Evolutionary conservation across 2,113 vertebrate genomes (phyloP).

Genomic region (Actenoides hombroni): DNA sequence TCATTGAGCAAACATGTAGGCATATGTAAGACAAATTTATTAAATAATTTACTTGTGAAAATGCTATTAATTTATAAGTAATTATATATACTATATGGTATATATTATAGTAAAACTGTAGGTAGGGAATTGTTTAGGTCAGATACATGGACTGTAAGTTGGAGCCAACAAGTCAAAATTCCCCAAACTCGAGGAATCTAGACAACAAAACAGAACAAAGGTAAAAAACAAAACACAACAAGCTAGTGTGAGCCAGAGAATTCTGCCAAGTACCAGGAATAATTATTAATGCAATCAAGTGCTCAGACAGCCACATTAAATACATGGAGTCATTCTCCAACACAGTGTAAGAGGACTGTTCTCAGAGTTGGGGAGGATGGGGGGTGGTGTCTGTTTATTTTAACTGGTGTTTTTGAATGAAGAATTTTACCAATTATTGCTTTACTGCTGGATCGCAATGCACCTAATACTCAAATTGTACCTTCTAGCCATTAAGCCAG

Average conservation of each 20-base stretch:
- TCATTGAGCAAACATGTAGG: neutral
- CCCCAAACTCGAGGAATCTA: neutral
- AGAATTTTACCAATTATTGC: neutral
- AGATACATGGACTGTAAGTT: neutral
- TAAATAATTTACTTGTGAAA: neutral
- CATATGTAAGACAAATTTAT: neutral
- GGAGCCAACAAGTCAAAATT: neutral
- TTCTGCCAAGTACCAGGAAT: neutral
- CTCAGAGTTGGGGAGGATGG: neutral
- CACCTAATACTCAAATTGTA: neutral
- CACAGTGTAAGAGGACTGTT: neutral
- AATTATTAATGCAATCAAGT: neutral
- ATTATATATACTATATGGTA: neutral
- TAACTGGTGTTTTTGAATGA: neutral
- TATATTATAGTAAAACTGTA: neutral
- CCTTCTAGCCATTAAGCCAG: neutral
- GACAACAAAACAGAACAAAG: neutral
- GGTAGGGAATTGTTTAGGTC: neutral
- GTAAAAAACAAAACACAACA: neutral
- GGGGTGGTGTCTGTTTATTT: neutral
- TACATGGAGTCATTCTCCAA: neutral
- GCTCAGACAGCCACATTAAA: neutral
- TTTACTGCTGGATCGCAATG: neutral
- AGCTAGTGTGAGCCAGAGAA: neutral
- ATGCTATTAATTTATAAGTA: neutral